A percentile compares a stretch with the other conserved stretches of the same genome.
Evolutionary conservation across 2,888 invertebrate genomes (phyloP).

Genomic region (Drosophila sordidapex): DNA sequence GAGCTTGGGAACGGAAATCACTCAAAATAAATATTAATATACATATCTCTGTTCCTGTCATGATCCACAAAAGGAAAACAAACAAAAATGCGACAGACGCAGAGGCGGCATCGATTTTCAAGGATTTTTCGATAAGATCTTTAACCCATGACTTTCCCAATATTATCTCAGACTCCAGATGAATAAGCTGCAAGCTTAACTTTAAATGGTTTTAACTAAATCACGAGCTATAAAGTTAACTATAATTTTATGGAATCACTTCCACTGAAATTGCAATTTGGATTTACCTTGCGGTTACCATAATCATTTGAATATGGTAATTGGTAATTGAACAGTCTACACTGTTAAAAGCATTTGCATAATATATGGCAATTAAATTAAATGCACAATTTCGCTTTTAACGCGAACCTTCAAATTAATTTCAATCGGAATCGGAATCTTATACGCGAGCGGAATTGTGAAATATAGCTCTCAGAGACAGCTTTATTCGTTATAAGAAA

Average conservation of each 20-base stretch:
- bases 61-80: background rate
- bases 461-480: slow-evolving; percentile 6
- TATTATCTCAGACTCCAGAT: background rate
- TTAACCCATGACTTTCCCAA: slow-evolving; percentile 4
- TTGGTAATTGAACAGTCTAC: background rate
- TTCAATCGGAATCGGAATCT: background rate
- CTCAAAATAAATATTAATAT: slow-evolving; percentile 9
- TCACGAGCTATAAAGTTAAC: slow-evolving; percentile 5
- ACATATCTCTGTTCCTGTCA: slow-evolving; percentile 3
- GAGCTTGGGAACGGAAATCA: slow-evolving; percentile 15
- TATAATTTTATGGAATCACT: slow-evolving; percentile 12
- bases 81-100: slow-evolving; percentile 8
- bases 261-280: slow-evolving; percentile 11
- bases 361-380: background rate
- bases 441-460: slow-evolving; percentile 2
- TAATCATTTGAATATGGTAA: slow-evolving; percentile 15
- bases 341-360: background rate
- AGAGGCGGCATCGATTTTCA: slow-evolving; percentile 30
- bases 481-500: background rate
- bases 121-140: background rate
- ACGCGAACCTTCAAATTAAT: background rate
- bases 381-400: background rate
- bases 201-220: slow-evolving; percentile 10
- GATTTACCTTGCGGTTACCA: background rate
- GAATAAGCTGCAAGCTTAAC: slow-evolving; percentile 6